These are phyloP conservation scores for Melanaphis sacchari DNA, from an alignment of 1,140 invertebrate genomes.

Conservation along the genomic window DNA sequence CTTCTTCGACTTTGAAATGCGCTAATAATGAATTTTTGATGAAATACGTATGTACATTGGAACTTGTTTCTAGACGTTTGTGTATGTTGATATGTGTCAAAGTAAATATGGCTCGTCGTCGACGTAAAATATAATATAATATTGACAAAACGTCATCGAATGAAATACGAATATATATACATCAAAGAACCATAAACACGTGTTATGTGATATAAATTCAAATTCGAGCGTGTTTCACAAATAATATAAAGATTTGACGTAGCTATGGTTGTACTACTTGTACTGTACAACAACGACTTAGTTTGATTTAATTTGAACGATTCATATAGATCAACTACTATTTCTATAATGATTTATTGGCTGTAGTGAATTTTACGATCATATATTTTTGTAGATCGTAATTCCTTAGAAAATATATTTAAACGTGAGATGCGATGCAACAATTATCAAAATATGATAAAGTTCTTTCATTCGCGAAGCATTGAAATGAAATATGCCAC, in stretches of 20 bases:
- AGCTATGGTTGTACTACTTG: too few relatives aligned
- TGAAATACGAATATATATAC: not conserved
- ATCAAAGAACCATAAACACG: not conserved
- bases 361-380: too few relatives aligned
- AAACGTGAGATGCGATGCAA: not conserved
- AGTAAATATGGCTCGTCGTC: not conserved
- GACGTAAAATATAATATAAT: not conserved
- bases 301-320: not conserved
- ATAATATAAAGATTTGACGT: not conserved
- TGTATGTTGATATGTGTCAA: not conserved
- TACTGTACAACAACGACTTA: not conserved
- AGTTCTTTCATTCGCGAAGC: not conserved
- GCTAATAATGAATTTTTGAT: not conserved
- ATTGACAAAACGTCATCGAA: not conserved
- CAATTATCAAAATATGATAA: constrained; percentile 6
- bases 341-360: not conserved
- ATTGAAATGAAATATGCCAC: not conserved
- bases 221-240: not conserved
- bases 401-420: not conserved
- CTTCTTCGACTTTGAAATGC: not conserved
- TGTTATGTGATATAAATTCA: not conserved
- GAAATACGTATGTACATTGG: not conserved
- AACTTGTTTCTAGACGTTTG: not conserved
- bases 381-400: not conserved
- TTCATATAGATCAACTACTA: not conserved